Percentiles rank a stretch among this genome's conserved stretches.
Evolutionary conservation across 2,113 vertebrate species (phyloP).

Genomic region (Garra rufa): DNA sequence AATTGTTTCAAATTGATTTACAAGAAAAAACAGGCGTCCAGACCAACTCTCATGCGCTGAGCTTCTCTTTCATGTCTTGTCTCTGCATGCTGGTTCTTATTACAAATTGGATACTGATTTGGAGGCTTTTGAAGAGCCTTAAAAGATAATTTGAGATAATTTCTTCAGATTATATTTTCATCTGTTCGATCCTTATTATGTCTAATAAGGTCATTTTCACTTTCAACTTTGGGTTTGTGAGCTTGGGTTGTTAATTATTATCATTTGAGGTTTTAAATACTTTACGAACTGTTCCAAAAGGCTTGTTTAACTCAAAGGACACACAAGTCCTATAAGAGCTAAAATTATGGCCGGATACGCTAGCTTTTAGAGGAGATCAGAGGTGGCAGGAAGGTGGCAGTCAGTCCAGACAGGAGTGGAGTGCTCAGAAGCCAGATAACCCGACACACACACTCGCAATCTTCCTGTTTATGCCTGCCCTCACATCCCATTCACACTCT

Average conservation of each 20-base stretch:
- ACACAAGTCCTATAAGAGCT: constrained; percentile 57
- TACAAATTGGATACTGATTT: constrained; percentile 30
- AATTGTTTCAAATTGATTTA: constrained; percentile 30
- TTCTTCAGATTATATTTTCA: not conserved
- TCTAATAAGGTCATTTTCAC: constrained; percentile 5
- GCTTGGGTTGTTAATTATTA: not conserved
- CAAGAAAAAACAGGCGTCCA: not conserved
- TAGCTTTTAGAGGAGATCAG: constrained; percentile 27
- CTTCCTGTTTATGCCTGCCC: constrained; percentile 45
- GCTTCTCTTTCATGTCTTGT: constrained; percentile 18
- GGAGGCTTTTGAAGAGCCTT: constrained; percentile 9
- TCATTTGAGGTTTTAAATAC: not conserved
- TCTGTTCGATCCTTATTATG: constrained; percentile 10
- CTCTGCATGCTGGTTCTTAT: constrained; percentile 6
- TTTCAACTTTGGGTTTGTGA: not conserved
- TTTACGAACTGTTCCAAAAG: not conserved
- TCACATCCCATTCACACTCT: constrained; percentile 30
- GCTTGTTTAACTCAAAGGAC: constrained; percentile 8
- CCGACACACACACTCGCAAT: constrained; percentile 34
- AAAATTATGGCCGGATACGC: constrained; percentile 49
- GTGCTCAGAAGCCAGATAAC: constrained; percentile 1
- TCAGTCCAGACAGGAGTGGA: constrained; percentile 48
- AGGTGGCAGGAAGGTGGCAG: constrained; percentile 49
- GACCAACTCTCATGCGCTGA: not conserved
- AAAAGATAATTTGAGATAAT: constrained; percentile 4